Evolutionary conservation across 2,113 vertebrate species (phyloP).

Genomic region (Bettongia penicillata): DNA sequence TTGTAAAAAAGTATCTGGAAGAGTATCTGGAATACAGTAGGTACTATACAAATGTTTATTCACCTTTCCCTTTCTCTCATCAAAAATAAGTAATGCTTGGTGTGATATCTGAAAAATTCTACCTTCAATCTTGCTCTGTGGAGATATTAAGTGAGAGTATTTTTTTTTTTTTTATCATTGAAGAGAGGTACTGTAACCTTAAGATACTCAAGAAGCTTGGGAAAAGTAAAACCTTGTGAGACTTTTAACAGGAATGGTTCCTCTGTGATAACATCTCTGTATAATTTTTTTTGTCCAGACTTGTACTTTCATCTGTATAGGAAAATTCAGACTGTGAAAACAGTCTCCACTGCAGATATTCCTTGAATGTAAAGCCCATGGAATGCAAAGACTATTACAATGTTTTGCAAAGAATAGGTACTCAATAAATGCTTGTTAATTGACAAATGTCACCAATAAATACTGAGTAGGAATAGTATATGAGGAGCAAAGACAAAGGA

Average conservation of each 20-base stretch:
- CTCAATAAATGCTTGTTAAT: not conserved
- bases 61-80: not conserved
- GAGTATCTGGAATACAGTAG: not conserved
- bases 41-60: not conserved
- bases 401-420: not conserved
- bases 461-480: not conserved
- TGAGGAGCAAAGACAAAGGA: not conserved
- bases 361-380: not conserved
- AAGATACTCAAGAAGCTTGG: not conserved
- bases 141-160: not conserved
- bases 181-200: not conserved
- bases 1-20: not conserved
- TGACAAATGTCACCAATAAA: not conserved
- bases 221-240: not conserved
- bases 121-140: not conserved
- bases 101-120: not conserved
- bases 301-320: not conserved
- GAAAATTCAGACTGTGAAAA: not conserved
- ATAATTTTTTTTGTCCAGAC: not conserved
- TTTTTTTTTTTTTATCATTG: rapidly evolving
- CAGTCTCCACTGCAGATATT: not conserved
- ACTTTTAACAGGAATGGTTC: not conserved
- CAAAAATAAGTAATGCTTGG: not conserved
- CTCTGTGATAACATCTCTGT: not conserved
- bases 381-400: not conserved